Percentiles rank a stretch among this genome's conserved stretches.
Evolutionary conservation across 2,888 invertebrate genomes (phyloP).

Genomic region (Zygogramma bicolorata): DNA sequence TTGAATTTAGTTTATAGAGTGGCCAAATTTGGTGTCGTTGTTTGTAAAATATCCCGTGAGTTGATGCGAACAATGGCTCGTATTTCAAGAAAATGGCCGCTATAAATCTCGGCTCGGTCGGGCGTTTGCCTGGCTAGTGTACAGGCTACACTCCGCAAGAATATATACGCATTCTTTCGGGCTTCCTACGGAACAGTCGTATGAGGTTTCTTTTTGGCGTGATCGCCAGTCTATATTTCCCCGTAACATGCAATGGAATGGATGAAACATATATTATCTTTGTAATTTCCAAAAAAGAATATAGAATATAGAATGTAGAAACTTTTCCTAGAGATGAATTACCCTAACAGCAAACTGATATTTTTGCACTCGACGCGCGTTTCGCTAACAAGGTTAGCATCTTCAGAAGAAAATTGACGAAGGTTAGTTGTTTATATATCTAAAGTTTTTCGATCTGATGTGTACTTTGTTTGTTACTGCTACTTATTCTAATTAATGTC

Average conservation of each 20-base stretch:
- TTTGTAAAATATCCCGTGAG: slow-evolving; percentile 66
- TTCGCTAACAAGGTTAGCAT: too few relatives aligned
- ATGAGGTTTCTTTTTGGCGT: slow-evolving; percentile 16
- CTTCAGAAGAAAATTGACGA: too few relatives aligned
- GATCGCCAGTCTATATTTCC: background rate
- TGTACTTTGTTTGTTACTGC: too few relatives aligned
- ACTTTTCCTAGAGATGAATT: too few relatives aligned
- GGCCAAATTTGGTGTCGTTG: slow-evolving; percentile 68
- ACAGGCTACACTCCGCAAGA: slow-evolving; percentile 61
- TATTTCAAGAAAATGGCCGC: slow-evolving; percentile 64
- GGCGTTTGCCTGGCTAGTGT: slow-evolving; percentile 61
- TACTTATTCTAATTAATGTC: too few relatives aligned
- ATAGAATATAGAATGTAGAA: too few relatives aligned
- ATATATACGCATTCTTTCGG: slow-evolving; percentile 50
- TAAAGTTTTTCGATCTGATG: too few relatives aligned
- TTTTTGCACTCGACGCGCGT: too few relatives aligned
- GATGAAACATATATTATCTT: background rate
- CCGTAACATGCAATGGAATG: background rate
- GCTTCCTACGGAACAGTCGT: slow-evolving; percentile 17
- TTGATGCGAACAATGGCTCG: slow-evolving; percentile 65
- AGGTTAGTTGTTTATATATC: too few relatives aligned
- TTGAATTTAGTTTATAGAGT: slow-evolving; percentile 67
- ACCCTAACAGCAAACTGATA: too few relatives aligned
- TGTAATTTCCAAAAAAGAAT: too few relatives aligned
- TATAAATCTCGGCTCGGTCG: slow-evolving; percentile 60